Conservation (phyloP, 2,888 invertebrate species). For the Drosophila nigricruria region DNA sequence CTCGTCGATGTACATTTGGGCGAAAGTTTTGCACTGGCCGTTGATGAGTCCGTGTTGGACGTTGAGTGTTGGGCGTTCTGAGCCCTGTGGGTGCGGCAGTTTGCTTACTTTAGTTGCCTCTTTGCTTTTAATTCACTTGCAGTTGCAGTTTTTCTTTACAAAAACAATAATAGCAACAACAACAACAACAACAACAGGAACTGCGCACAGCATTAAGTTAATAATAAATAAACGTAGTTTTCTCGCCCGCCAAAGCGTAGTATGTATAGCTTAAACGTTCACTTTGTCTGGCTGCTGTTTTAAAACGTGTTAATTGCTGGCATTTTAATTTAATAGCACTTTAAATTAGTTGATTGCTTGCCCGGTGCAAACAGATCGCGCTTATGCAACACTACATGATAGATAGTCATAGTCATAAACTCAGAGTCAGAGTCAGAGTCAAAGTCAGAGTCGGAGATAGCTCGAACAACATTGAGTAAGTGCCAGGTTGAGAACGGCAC, state of each 20-base stretch:
- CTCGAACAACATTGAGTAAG: slow-evolving; percentile 15
- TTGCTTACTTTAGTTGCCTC: slow-evolving; percentile 63
- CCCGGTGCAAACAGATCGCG: slow-evolving; percentile 15
- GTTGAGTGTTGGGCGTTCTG: slow-evolving; percentile 18
- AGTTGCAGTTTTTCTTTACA: slow-evolving; percentile 59
- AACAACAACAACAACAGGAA: slow-evolving; percentile 24
- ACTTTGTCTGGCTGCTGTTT: slow-evolving; percentile 35
- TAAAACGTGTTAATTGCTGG: slow-evolving; percentile 77
- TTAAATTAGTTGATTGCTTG: slow-evolving; percentile 72
- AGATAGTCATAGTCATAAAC: slow-evolving; percentile 4
- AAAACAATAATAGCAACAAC: slow-evolving; percentile 41
- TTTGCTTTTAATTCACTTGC: slow-evolving; percentile 76
- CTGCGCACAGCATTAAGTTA: slow-evolving; percentile 70
- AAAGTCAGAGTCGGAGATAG: background rate
- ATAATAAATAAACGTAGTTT: slow-evolving; percentile 75
- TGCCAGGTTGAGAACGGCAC: slow-evolving; percentile 5
- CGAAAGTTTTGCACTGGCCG: slow-evolving; percentile 62
- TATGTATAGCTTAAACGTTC: slow-evolving; percentile 24
- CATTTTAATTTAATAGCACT: slow-evolving; percentile 79
- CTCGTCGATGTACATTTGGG: slow-evolving; percentile 87
- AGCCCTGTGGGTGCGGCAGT: slow-evolving; percentile 45
- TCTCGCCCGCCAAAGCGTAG: slow-evolving; percentile 43
- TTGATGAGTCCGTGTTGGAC: slow-evolving; percentile 49
- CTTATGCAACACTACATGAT: slow-evolving; percentile 52
- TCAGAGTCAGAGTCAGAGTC: background rate